Evolutionary conservation across 2,113 vertebrate genomes (phyloP), one percentile per base, ranked within the genome.

Genomic region (Plotosus lineatus): DNA sequence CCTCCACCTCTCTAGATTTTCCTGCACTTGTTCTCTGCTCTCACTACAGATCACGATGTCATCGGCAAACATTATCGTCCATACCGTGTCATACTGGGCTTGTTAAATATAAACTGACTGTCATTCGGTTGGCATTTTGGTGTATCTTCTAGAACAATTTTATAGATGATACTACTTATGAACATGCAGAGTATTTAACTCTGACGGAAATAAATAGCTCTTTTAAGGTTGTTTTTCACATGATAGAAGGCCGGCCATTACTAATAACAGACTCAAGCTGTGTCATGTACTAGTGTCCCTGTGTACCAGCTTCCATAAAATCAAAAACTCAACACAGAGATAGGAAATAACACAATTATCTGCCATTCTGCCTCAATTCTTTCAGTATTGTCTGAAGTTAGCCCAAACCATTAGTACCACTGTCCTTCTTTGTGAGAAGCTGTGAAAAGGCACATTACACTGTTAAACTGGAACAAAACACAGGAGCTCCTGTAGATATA

Each of bases 321-420:
- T 76, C 40, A 58, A 31, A 50, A 72, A 42, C 53, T 48, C 19
- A 68, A 40, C 36, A n/a, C 17, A 12, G 58, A 0, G 10, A 40
- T 26, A 72, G 11, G 50, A 81, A 26, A 73, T 33, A 60, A 28
- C 73, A 55, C 31, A 42, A 63, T 40, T 23, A 40, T 72, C 28
- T 71, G 60, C 42, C 53, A 75, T 81, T 74, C 75, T 74, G 72
- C 78, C 28, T 65, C 74, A 84, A 80, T 82, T 80, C 79, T 79
- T 71, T 61, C 71, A 36, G 19, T 75, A 82, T 48, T 51, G 51
- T 85, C 81, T 77, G 79, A 88, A 83, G 83, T 85, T 85, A 85
- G 77, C 53, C 36, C 12, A 2, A 81, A 80, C 38, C 33, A 55
- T 77, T 71, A 68, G 77, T 60, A 75, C 60, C 56, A 79, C 36